These are phyloP conservation scores for rabbit (Oryctolagus cuniculus) DNA, from an alignment of 2,113 vertebrate genomes.

Conservation along the genomic window DNA sequence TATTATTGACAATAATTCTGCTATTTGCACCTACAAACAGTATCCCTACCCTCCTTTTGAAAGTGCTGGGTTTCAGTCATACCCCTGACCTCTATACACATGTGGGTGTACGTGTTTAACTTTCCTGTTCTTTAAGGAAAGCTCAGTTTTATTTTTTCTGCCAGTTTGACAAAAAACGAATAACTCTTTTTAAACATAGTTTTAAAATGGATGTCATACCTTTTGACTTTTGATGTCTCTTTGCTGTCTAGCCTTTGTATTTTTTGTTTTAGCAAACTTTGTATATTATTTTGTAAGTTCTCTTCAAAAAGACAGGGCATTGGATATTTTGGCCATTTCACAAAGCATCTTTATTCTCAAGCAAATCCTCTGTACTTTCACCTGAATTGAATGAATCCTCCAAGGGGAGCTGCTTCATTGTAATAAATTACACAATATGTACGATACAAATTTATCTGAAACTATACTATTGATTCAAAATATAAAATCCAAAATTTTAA, in stretches of 20 bases:
- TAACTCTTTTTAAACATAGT: neutral
- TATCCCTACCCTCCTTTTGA: neutral
- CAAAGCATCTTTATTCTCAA: neutral
- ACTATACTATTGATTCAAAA: neutral
- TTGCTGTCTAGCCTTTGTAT: neutral
- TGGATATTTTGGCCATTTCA: neutral
- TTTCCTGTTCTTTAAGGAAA: constrained; percentile 6
- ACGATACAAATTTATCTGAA: neutral
- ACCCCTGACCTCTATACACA: neutral
- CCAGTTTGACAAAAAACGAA: neutral
- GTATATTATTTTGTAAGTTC: neutral
- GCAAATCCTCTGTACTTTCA: neutral
- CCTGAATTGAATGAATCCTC: neutral
- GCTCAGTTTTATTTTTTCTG: neutral
- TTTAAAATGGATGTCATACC: neutral
- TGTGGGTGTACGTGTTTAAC: neutral
- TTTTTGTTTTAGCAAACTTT: neutral
- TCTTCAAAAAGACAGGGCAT: neutral
- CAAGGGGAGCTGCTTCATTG: neutral
- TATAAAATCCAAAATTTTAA: neutral
- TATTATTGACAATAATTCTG: neutral
- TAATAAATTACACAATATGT: neutral
- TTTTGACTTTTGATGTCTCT: neutral
- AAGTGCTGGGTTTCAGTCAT: neutral
- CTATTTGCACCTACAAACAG: neutral